A percentile compares a stretch with the other conserved stretches of the same genome.
Conservation (phyloP, 2,888 invertebrate species). For the Drosophila pseudotakahashii region DNA sequence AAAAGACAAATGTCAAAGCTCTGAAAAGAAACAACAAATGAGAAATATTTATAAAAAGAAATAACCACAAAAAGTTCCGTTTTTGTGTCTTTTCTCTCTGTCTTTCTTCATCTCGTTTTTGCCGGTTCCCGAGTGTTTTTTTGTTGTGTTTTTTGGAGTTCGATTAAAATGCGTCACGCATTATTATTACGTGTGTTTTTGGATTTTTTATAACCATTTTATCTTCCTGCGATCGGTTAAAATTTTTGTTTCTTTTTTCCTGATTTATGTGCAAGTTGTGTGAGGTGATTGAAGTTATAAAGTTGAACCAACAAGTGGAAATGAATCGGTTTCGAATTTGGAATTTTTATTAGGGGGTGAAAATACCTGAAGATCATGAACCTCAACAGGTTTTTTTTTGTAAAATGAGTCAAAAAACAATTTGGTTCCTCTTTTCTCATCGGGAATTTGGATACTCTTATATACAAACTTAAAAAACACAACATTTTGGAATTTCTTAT, state of each 20-base stretch:
- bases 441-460: too few species aligned
- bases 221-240: slow-evolving; percentile 53
- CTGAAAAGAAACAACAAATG: slow-evolving; percentile 24
- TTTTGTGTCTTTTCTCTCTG: slow-evolving; percentile 11
- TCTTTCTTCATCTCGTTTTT: slow-evolving; percentile 25
- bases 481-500: too few species aligned
- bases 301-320: slow-evolving; percentile 25
- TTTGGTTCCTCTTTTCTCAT: too few species aligned
- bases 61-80: slow-evolving; percentile 31
- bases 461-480: too few species aligned
- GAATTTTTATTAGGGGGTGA: slow-evolving; percentile 3
- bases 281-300: slow-evolving; percentile 36
- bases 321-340: background rate
- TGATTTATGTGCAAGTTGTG: slow-evolving; percentile 38
- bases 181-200: slow-evolving; percentile 62
- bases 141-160: slow-evolving; percentile 34
- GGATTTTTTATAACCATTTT: slow-evolving; percentile 21
- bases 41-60: slow-evolving; percentile 28
- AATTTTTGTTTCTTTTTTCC: slow-evolving; percentile 35
- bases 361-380: slow-evolving; percentile 7
- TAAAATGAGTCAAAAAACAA: background rate
- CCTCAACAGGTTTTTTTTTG: slow-evolving; percentile 1
- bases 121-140: slow-evolving; percentile 26
- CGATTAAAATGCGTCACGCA: slow-evolving; percentile 67
- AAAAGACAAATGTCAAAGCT: slow-evolving; percentile 50